Conservation (phyloP, 2,113 vertebrate genomes). For the Ictidomys tridecemlineatus region DNA sequence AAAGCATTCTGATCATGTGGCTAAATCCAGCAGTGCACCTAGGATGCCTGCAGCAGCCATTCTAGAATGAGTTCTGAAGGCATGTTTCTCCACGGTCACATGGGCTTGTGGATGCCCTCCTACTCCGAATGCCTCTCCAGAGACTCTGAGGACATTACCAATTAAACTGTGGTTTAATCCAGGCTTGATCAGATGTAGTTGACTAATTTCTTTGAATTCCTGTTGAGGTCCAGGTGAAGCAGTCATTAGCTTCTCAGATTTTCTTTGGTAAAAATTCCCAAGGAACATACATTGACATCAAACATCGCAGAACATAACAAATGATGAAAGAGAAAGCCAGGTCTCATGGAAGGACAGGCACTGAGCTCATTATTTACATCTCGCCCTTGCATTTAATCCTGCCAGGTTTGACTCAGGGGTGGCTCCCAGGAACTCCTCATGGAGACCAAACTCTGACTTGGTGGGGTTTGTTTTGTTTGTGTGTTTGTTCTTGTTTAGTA, state of each 20-base stretch:
- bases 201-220: conserved; percentile 8
- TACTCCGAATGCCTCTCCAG: neutral
- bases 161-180: neutral
- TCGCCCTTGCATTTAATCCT: neutral
- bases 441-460: neutral
- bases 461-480: neutral
- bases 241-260: neutral
- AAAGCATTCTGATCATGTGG: neutral
- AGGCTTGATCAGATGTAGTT: neutral
- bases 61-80: neutral
- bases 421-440: neutral
- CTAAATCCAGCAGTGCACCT: neutral
- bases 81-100: neutral
- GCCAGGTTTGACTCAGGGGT: neutral
- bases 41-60: neutral
- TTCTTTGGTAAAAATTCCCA: conserved; percentile 30
- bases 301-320: neutral
- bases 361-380: neutral
- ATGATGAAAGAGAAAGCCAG: neutral
- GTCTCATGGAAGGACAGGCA: neutral
- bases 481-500: neutral
- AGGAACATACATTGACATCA: neutral
- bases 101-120: neutral
- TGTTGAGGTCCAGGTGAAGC: neutral
- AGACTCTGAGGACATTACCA: neutral